These are phyloP conservation scores for Drosophila insularis DNA, from an alignment of 1,140 invertebrate genomes.

Conservation along the genomic window DNA sequence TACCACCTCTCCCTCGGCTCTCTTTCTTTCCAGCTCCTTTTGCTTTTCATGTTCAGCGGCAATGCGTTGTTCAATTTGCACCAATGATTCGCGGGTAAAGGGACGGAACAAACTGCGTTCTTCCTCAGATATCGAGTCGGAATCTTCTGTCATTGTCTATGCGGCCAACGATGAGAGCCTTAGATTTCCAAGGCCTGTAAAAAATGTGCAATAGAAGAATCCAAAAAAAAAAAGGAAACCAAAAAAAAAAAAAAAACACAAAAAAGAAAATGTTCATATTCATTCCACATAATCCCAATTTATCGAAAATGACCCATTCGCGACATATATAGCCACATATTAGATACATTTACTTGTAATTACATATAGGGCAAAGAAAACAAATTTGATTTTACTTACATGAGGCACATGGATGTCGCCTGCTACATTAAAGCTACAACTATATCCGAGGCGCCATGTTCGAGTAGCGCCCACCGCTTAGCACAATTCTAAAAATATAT, in stretches of 20 bases:
- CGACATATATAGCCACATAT: not conserved
- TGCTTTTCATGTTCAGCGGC: conserved; percentile 97
- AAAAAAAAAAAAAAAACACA: too few relatives aligned
- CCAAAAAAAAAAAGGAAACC: too few relatives aligned
- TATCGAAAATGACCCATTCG: too few relatives aligned
- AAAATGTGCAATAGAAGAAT: conserved; percentile 9
- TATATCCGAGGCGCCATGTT: conserved; percentile 83
- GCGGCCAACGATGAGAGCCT: conserved; percentile 83
- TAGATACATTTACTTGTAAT: not conserved
- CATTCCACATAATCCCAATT: not conserved
- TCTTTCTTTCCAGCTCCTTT: conserved; percentile 97
- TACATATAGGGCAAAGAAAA: not conserved
- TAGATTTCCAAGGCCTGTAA: conserved; percentile 82
- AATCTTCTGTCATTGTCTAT: conserved; percentile 93
- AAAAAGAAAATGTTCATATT: not conserved
- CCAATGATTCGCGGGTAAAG: conserved; percentile 98
- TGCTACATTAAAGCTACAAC: conserved; percentile 82
- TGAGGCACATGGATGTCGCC: conserved; percentile 83
- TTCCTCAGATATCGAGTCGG: conserved; percentile 95
- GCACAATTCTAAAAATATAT: conserved; percentile 74
- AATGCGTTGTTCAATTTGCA: conserved; percentile 95
- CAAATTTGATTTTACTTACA: conserved; percentile 59
- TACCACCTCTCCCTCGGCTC: conserved; percentile 95
- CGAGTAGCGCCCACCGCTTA: conserved; percentile 82
- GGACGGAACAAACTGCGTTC: conserved; percentile 97